Evolutionary conservation across 2,113 vertebrate genomes (phyloP).

Genomic region (Myxocyprinus asiaticus): DNA sequence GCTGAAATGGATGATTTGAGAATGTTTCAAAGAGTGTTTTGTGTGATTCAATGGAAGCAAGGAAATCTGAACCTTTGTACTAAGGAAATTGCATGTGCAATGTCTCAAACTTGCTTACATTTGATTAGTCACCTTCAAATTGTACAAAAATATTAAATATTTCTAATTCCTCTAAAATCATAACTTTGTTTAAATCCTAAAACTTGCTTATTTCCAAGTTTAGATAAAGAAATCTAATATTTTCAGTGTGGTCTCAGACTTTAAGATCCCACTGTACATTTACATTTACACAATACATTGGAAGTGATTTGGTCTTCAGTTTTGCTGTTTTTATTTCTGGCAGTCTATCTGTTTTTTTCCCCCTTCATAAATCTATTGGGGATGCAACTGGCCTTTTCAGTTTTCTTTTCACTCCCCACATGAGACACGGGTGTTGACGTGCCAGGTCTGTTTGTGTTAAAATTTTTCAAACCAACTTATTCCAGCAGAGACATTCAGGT

Average conservation of each 20-base stretch:
- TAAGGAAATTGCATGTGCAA: too few relatives aligned
- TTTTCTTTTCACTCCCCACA: slow-evolving; percentile 43
- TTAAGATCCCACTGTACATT: not conserved
- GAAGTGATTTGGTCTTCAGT: not conserved
- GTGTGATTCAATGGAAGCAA: too few relatives aligned
- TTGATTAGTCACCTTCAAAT: not conserved
- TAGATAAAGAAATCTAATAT: not conserved
- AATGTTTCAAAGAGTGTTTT: too few relatives aligned
- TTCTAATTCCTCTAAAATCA: not conserved
- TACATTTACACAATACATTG: not conserved
- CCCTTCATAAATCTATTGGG: not conserved
- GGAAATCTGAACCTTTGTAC: too few relatives aligned
- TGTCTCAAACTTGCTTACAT: too few relatives aligned
- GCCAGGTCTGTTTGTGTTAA: slow-evolving; percentile 52
- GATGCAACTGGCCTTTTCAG: slow-evolving; percentile 35
- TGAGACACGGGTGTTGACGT: slow-evolving; percentile 55
- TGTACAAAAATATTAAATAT: not conserved
- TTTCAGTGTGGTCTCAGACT: not conserved
- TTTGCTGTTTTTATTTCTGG: not conserved
- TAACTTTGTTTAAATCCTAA: slow-evolving; percentile 30
- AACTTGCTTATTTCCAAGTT: not conserved
- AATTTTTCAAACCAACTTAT: slow-evolving; percentile 59
- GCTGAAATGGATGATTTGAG: too few relatives aligned
- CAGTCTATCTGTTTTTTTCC: not conserved
- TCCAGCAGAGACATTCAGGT: slow-evolving; percentile 45